Percentiles rank a stretch among this genome's conserved stretches.
phyloP scores from a whole-genome alignment of 2,113 vertebrate genomes.

The Nibea albiflora region DNA sequence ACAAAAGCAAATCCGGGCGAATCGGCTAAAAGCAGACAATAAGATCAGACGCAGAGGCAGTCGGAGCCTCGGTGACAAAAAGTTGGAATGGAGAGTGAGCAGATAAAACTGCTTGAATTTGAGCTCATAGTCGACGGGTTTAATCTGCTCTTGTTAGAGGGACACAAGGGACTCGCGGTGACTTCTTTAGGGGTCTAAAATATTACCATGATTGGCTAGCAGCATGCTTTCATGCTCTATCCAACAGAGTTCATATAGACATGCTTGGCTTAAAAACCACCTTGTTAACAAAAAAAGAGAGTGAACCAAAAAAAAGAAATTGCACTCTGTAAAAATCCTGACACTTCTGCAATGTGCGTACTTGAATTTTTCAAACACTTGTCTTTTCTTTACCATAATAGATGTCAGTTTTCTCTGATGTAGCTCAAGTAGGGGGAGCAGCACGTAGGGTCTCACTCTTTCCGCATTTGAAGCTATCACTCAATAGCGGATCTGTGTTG shows the following conservation, averaged over 20 bases:
- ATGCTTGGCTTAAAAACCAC: conserved; percentile 99
- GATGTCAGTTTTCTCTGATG: conserved; percentile 99
- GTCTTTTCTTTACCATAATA: conserved; percentile 99
- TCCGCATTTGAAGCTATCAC: conserved; percentile 95
- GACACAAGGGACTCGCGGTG: conserved; percentile 86
- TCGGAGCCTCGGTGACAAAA: conserved; percentile 44
- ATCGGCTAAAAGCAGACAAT: not conserved
- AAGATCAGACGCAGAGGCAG: not conserved
- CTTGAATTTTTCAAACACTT: conserved; percentile 99
- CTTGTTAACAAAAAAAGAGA: conserved; percentile 92
- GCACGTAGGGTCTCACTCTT: conserved; percentile 91
- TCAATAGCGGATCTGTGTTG: conserved; percentile 97
- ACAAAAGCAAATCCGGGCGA: not conserved
- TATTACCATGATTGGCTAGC: conserved; percentile 87
- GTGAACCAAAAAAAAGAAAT: conserved; percentile 73
- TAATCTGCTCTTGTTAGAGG: conserved; percentile 74
- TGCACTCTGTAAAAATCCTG: conserved; percentile 93
- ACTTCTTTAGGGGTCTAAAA: conserved; percentile 91
- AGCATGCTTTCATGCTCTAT: conserved; percentile 92
- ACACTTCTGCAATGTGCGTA: conserved; percentile 88
- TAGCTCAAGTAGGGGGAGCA: conserved; percentile 90
- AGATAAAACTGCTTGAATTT: conserved; percentile 54
- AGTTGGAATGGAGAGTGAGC: conserved; percentile 62
- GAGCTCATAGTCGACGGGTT: conserved; percentile 57
- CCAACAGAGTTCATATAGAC: conserved; percentile 96